Evolutionary conservation across 2,113 vertebrate species (phyloP), one percentile per base, ranked within the genome.

Genomic region (Morone chrysops): DNA sequence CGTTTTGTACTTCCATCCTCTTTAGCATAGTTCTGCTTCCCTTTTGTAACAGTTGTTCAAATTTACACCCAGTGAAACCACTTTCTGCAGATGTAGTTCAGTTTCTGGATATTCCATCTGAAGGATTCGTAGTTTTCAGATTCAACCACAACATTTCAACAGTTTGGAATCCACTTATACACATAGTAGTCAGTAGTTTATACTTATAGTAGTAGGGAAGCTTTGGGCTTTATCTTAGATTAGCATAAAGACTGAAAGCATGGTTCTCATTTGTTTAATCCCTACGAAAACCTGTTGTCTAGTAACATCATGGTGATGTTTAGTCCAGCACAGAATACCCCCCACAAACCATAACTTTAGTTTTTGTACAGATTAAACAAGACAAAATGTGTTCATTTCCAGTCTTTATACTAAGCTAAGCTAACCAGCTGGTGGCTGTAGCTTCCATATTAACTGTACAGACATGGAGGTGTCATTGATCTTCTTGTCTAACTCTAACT

Each of bases 11-110:
- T 47, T 51, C 4, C 9, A 31, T 75, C n/a, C 51, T 75, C 25
- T 61, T 43, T 8, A 60, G 53, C 17, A 60, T 54, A 71, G 63
- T 18, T 73, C 36, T 31, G 7, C 51, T 75, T 85, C 17, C 50
- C 22, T 47, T 67, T 71, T 57, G 57, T 3, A 22, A 60, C 5
- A 69, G 22, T 31, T 61, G 2, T n/a, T 8, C 59, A 13, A 7
- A 43, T 43, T 43, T 43, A 43, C 51, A 43, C 16, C 40, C 8
- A 41, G 47, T 61, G 17, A 82, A 75, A 38, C 38, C 22, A 57
- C 56, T 45, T 20, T 38, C 47, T 56, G 47, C 70, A 47, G 18
- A 18, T 40, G 12, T 51, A 38, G 48, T 54, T 57, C 5, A 8
- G n/a, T 43, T 63, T 82, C 17, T 66, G 16, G 14, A n/a, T 40